These are phyloP conservation scores for Alces alces DNA, from an alignment of 2,113 vertebrate genomes.

Conservation along the genomic window DNA sequence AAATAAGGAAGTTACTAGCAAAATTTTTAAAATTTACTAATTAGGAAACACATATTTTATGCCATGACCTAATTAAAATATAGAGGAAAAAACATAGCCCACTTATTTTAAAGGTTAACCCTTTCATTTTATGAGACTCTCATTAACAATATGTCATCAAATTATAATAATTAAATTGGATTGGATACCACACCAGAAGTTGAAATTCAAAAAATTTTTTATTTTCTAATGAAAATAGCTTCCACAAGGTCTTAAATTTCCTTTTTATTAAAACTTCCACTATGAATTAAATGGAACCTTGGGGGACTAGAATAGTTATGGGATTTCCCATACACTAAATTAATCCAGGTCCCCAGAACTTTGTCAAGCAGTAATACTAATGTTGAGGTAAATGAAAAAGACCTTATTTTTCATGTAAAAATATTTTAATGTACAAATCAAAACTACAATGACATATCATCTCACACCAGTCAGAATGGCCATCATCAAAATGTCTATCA, in stretches of 20 bases:
- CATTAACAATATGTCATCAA: constrained; percentile 42
- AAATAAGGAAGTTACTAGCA: neutral
- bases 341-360: neutral
- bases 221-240: neutral
- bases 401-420: neutral
- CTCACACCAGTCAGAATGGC: neutral
- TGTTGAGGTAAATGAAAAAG: neutral
- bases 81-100: neutral
- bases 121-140: constrained; percentile 21
- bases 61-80: neutral
- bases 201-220: neutral
- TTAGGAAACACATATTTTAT: neutral
- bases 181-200: neutral
- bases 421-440: neutral
- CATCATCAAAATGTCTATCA: neutral
- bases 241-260: neutral
- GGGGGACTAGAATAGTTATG: neutral
- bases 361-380: neutral
- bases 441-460: neutral
- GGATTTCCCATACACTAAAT: neutral
- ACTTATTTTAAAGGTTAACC: constrained; percentile 15
- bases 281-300: constrained; percentile 12
- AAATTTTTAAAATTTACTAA: neutral
- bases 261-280: constrained; percentile 9
- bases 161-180: constrained; percentile 22